phyloP scores from a whole-genome alignment of 2,888 invertebrate species.

The Sminthurinus aureus region DNA sequence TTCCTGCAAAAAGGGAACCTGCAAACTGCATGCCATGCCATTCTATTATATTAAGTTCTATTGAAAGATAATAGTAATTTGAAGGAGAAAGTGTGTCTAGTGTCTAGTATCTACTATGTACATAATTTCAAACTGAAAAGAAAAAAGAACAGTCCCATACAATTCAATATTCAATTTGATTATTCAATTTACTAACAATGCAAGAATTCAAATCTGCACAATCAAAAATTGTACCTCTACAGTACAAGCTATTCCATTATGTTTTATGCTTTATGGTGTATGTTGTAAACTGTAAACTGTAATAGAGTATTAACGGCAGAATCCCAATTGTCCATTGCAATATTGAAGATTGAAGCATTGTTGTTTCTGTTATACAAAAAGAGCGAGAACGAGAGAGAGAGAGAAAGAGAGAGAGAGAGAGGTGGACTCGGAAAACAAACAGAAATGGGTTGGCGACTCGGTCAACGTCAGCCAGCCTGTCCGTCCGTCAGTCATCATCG shows the following conservation, averaged over 20 bases:
- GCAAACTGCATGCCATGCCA: neutral
- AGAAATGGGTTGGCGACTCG: conserved; percentile 43
- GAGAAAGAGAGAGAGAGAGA: neutral
- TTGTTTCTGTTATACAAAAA: no score
- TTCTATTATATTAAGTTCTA: neutral
- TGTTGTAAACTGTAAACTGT: neutral
- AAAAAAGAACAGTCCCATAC: neutral
- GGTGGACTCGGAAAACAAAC: conserved; percentile 37
- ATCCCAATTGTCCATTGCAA: conserved; percentile 22
- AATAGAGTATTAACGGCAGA: conserved; percentile 11
- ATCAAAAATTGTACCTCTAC: conserved; percentile 9
- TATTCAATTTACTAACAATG: conserved; percentile 20
- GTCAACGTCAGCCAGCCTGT: conserved; percentile 5
- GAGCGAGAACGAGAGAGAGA: neutral
- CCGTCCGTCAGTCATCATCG: conserved; percentile 33
- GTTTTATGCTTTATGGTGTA: no score
- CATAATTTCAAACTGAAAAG: conserved; percentile 5
- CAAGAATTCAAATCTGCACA: conserved; percentile 13
- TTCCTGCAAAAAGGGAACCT: neutral
- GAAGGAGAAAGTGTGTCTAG: conserved; percentile 34
- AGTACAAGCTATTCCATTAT: no score
- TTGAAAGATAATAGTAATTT: neutral
- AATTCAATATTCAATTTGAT: conserved; percentile 28
- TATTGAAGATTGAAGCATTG: neutral
- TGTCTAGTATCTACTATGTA: neutral